phyloP scores from a whole-genome alignment of 2,113 vertebrate genomes.

The Porphyrio hochstetteri region DNA sequence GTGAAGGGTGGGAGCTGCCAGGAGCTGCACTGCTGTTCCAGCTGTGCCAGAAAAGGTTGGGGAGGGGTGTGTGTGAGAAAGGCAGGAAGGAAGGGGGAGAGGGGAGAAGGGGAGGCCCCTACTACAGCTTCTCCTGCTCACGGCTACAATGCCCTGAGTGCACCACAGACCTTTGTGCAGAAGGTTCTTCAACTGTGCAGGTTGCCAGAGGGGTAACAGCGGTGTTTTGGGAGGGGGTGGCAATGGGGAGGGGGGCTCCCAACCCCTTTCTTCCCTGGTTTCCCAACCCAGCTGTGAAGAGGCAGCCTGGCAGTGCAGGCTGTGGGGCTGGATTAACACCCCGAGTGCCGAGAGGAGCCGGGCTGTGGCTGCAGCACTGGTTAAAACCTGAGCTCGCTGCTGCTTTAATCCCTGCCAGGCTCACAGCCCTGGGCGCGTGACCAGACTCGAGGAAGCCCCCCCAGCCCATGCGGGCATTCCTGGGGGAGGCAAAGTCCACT shows the following conservation, averaged over 20 bases:
- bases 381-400: neutral
- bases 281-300: neutral
- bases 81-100: neutral
- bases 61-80: neutral
- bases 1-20: neutral
- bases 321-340: neutral
- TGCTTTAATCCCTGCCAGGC: neutral
- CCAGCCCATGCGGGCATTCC: neutral
- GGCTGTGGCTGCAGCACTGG: neutral
- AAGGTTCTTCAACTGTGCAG: neutral
- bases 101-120: neutral
- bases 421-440: neutral
- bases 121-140: neutral
- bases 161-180: neutral
- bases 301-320: neutral
- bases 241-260: neutral
- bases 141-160: rapidly evolving
- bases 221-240: neutral
- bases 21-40: neutral
- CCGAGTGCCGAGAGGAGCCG: neutral
- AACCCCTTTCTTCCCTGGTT: neutral
- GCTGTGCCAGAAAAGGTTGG: rapidly evolving
- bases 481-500: conserved; percentile 20
- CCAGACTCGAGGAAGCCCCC: neutral
- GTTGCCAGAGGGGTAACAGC: neutral